Conservation (phyloP, 2,888 invertebrate genomes). For the Myathropa florea region DNA sequence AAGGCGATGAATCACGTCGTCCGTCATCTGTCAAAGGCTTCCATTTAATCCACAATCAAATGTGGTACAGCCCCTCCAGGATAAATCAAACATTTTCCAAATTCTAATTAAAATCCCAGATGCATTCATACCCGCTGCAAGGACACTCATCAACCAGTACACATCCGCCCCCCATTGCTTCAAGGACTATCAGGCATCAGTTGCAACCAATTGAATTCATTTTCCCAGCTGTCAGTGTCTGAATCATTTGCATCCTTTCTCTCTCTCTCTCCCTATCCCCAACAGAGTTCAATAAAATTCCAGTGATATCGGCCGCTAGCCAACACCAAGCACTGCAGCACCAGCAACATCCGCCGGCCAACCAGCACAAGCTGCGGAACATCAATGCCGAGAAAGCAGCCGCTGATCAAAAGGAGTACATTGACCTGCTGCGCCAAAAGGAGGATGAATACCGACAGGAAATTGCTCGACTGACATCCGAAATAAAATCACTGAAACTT, state of each 20-base stretch:
- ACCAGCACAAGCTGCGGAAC: slow-evolving; percentile 71
- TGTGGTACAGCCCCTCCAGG: background rate
- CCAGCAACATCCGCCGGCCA: slow-evolving; percentile 54
- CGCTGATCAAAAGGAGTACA: slow-evolving; percentile 79
- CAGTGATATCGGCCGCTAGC: slow-evolving; percentile 59
- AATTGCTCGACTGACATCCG: slow-evolving; percentile 84
- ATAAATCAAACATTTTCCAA: background rate
- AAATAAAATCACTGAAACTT: slow-evolving; percentile 84
- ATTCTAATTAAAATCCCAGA: slow-evolving; percentile 45
- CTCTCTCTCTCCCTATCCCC: background rate
- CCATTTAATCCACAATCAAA: background rate
- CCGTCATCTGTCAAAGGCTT: background rate
- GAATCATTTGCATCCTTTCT: slow-evolving; percentile 14
- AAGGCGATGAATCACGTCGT: background rate
- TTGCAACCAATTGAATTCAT: slow-evolving; percentile 34
- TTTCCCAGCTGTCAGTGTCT: slow-evolving; percentile 14
- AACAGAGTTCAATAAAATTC: slow-evolving; percentile 64
- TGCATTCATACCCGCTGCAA: background rate
- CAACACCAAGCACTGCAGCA: slow-evolving; percentile 56
- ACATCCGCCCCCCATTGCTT: background rate
- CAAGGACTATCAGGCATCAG: background rate
- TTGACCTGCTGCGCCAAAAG: slow-evolving; percentile 82
- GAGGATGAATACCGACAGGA: slow-evolving; percentile 84
- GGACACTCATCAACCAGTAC: background rate
- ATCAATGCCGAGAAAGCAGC: slow-evolving; percentile 70